These are phyloP conservation scores for Chinchilla lanigera DNA, from an alignment of 2,113 vertebrate species.

Conservation along the genomic window DNA sequence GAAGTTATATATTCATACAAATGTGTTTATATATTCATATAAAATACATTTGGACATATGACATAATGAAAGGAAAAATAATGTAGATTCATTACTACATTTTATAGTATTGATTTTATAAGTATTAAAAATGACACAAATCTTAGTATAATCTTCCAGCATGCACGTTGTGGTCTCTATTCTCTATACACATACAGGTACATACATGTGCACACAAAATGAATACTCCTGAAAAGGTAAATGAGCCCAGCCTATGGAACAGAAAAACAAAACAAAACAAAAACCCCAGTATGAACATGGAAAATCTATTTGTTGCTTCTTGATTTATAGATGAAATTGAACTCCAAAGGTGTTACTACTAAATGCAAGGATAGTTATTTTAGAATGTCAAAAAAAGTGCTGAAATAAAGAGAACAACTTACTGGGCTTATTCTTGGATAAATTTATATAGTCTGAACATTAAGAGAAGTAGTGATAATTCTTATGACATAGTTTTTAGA, in stretches of 20 bases:
- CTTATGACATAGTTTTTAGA: background rate
- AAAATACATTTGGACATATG: background rate
- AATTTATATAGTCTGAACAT: background rate
- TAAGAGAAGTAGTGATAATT: constrained; percentile 10
- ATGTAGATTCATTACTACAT: background rate
- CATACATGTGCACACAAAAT: background rate
- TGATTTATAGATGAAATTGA: background rate
- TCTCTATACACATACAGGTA: background rate
- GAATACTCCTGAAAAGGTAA: background rate
- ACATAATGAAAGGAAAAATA: background rate
- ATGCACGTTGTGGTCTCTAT: background rate
- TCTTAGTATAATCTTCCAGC: background rate
- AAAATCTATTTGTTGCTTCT: background rate
- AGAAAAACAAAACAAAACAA: background rate
- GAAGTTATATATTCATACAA: background rate
- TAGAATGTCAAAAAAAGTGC: background rate
- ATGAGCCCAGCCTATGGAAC: background rate
- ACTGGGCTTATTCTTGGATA: background rate
- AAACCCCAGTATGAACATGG: background rate
- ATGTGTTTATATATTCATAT: background rate
- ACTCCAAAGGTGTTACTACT: background rate
- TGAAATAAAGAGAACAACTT: background rate
- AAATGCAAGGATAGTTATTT: background rate
- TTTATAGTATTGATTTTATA: background rate
- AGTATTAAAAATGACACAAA: background rate